Evolutionary conservation across 2,113 vertebrate species (phyloP).

Genomic region (Sinocyclocheilus maitianheensis): DNA sequence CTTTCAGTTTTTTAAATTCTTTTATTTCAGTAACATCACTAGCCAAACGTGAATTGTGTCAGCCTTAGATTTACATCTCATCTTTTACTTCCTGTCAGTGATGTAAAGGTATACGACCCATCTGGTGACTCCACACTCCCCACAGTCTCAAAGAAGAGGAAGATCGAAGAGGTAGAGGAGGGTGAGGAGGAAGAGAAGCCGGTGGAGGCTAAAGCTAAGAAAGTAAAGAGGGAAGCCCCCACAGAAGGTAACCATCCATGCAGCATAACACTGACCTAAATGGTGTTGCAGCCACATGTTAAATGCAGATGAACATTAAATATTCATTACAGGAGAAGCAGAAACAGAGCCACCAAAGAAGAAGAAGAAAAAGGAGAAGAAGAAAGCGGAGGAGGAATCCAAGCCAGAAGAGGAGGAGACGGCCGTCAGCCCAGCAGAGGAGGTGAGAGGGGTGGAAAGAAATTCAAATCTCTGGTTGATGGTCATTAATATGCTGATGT

Average conservation of each 20-base stretch:
- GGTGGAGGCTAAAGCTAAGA: constrained; percentile 77
- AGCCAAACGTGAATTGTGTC: background rate
- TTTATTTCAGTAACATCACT: background rate
- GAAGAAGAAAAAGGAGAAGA: constrained; percentile 88
- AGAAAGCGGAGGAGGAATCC: constrained; percentile 67
- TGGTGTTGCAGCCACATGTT: background rate
- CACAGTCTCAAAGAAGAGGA: constrained; percentile 88
- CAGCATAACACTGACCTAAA: background rate
- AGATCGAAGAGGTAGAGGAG: constrained; percentile 84
- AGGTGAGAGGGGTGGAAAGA: constrained; percentile 11
- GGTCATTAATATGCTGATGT: constrained; percentile 9
- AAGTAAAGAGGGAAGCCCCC: constrained; percentile 79
- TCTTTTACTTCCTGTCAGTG: constrained; percentile 71
- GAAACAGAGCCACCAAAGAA: constrained; percentile 78
- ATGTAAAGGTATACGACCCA: constrained; percentile 89
- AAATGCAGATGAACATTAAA: background rate
- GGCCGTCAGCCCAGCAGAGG: constrained; percentile 39
- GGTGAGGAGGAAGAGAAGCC: constrained; percentile 73
- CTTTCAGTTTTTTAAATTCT: background rate
- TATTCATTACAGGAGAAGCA: constrained; percentile 55
- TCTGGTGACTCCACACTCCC: constrained; percentile 92
- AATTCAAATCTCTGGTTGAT: background rate
- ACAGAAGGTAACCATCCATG: constrained; percentile 57
- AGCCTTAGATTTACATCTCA: background rate
- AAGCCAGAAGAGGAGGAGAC: constrained; percentile 56